phyloP scores from a whole-genome alignment of 2,888 invertebrate species.

The Charanyca ferruginea region DNA sequence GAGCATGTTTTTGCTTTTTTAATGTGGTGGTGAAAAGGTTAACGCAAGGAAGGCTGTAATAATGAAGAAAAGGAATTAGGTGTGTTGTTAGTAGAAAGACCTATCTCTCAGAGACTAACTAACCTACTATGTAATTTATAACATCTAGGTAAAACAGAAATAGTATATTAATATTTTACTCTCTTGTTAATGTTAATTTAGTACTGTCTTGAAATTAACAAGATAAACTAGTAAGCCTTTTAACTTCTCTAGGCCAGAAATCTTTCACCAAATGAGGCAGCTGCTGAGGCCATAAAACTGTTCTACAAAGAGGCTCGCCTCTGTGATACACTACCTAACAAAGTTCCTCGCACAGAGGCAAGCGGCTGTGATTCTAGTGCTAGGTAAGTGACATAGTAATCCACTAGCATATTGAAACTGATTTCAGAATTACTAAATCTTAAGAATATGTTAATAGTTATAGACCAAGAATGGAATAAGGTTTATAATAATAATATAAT shows the following conservation, averaged over 20 bases:
- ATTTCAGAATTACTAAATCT: neutral
- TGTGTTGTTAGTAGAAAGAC: too few species aligned
- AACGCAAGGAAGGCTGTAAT: too few species aligned
- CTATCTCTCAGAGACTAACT: too few species aligned
- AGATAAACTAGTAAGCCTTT: neutral
- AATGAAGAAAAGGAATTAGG: too few species aligned
- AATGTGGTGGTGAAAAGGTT: too few species aligned
- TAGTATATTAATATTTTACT: neutral
- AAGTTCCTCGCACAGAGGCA: conserved; percentile 93
- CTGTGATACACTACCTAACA: conserved; percentile 94
- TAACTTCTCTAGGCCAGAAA: conserved; percentile 90
- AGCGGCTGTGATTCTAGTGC: conserved; percentile 82
- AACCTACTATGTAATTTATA: too few species aligned
- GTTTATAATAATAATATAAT: too few species aligned
- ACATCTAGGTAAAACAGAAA: too few species aligned
- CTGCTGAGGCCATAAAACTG: conserved; percentile 96
- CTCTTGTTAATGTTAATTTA: too few species aligned
- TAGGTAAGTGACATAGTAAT: conserved; percentile 72
- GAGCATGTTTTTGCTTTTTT: too few species aligned
- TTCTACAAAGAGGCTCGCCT: conserved; percentile 96
- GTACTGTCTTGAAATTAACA: neutral
- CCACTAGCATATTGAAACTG: neutral
- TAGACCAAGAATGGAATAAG: too few species aligned
- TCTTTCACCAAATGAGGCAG: conserved; percentile 97
- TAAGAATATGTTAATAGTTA: too few species aligned